Percentiles rank a stretch among this genome's conserved stretches.
These are phyloP conservation scores for Scrobipalpa atriplicella DNA, from an alignment of 2,888 invertebrate genomes.

Conservation along the genomic window DNA sequence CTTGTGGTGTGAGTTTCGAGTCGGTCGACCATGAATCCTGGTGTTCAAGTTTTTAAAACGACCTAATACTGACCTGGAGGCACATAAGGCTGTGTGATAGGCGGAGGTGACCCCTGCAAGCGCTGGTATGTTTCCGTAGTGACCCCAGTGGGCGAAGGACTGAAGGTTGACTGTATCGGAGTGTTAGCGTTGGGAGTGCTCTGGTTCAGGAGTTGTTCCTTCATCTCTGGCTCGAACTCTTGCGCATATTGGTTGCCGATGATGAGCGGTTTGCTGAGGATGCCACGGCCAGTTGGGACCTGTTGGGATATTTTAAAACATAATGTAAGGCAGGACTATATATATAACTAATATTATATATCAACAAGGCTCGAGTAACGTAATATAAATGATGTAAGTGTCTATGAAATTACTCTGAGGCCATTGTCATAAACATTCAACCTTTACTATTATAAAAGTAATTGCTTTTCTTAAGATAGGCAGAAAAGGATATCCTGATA, in stretches of 20 bases:
- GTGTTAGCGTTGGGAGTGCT: constrained; percentile 40
- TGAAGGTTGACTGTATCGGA: constrained; percentile 39
- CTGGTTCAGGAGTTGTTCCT: constrained; percentile 50
- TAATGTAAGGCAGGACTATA: not conserved
- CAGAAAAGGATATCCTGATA: not conserved
- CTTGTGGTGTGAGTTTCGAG: too few species aligned
- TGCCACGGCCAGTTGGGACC: constrained; percentile 72
- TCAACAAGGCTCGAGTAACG: too few species aligned
- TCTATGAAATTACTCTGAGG: not conserved
- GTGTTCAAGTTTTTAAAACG: too few species aligned
- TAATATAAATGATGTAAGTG: not conserved
- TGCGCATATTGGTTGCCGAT: constrained; percentile 78
- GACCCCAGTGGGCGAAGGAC: constrained; percentile 56
- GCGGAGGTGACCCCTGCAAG: constrained; percentile 67
- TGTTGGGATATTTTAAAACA: constrained; percentile 37
- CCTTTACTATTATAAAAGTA: not conserved
- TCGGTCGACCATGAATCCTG: too few species aligned
- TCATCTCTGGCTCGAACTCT: constrained; percentile 72
- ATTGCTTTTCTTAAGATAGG: not conserved
- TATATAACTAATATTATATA: too few species aligned
- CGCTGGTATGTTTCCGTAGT: constrained; percentile 59
- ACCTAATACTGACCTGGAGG: constrained; percentile 69
- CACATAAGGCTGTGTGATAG: constrained; percentile 66
- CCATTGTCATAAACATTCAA: not conserved
- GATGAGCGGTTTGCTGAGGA: constrained; percentile 67